phyloP scores from a whole-genome alignment of 2,797 vertebrate genomes.

The Acropternis orthonyx region DNA sequence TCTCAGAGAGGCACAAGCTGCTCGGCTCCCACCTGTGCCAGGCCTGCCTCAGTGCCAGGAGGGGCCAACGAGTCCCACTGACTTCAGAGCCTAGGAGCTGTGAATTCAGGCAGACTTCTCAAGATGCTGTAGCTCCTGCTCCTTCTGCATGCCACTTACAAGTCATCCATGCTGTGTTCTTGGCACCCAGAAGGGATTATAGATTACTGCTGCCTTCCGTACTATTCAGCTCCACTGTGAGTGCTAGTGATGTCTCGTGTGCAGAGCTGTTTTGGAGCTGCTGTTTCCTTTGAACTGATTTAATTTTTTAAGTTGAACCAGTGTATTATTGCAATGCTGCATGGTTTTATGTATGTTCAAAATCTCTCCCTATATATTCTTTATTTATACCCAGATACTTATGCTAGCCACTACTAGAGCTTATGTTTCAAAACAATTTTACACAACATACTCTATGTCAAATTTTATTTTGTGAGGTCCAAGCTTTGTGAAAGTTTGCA shows the following conservation, averaged over 20 bases:
- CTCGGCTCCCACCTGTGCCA: neutral
- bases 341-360: neutral
- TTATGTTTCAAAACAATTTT: neutral
- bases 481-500: neutral
- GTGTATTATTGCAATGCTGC: neutral
- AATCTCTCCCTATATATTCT: neutral
- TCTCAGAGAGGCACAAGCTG: constrained; percentile 8
- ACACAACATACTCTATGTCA: fast-evolving
- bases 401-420: neutral
- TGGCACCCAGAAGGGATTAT: neutral
- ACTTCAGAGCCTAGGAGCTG: neutral
- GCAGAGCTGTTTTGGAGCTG: neutral
- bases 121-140: neutral
- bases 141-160: neutral
- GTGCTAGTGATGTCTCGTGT: neutral
- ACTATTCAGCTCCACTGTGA: neutral
- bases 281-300: neutral
- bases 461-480: neutral
- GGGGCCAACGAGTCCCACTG: fast-evolving
- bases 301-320: neutral
- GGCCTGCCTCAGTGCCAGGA: neutral
- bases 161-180: neutral
- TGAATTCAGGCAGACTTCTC: neutral
- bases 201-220: neutral
- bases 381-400: neutral